Conservation (phyloP, 2,888 invertebrate genomes). For the Alentia gelatinosa region DNA sequence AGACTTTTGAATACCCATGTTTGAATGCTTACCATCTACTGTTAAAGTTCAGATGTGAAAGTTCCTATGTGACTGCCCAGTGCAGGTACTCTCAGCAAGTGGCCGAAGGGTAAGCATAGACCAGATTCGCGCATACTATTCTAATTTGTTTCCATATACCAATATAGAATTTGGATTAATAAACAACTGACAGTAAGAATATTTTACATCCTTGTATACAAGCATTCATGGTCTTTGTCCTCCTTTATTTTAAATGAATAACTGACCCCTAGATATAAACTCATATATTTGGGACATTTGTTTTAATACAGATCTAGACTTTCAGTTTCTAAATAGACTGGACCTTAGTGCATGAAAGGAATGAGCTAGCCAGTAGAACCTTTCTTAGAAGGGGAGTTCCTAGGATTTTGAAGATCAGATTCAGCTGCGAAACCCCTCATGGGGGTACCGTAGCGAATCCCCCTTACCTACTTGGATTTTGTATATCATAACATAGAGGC, state of each 20-base stretch:
- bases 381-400: too few species aligned
- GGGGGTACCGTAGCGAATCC: too few species aligned
- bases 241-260: not conserved
- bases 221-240: not conserved
- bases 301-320: too few species aligned
- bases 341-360: too few species aligned
- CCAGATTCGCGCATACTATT: not conserved
- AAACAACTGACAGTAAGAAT: constrained; percentile 44
- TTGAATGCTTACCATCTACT: not conserved
- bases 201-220: constrained; percentile 48
- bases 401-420: too few species aligned
- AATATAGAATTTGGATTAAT: constrained; percentile 32
- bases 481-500: too few species aligned
- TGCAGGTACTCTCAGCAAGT: not conserved
- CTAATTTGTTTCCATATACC: constrained; percentile 25
- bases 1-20: not conserved
- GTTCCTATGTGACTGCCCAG: not conserved
- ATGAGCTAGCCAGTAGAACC: too few species aligned
- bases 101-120: not conserved
- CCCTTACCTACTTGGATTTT: too few species aligned
- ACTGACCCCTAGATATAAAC: not conserved
- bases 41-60: not conserved
- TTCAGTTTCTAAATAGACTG: too few species aligned
- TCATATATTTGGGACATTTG: too few species aligned
- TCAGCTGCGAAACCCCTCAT: too few species aligned